A percentile compares a stretch with the other conserved stretches of the same genome.
Conservation (phyloP, 2,888 invertebrate genomes). For the Stenichneumon culpator region DNA sequence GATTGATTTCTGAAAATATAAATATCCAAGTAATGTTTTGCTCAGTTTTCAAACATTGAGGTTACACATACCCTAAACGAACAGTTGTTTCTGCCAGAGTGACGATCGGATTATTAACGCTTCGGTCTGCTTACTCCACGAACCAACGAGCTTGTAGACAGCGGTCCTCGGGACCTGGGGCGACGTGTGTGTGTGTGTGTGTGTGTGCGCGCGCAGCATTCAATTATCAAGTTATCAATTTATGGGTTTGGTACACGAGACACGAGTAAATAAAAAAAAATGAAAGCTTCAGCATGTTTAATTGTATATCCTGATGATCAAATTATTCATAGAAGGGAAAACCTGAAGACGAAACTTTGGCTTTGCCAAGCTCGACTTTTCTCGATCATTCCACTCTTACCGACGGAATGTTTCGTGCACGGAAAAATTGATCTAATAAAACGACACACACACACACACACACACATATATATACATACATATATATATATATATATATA, state of each 20-base stretch:
- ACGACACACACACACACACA: too few relatives aligned
- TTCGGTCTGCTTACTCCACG: not conserved
- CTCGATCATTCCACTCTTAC: not conserved
- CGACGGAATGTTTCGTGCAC: not conserved
- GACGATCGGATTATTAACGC: not conserved
- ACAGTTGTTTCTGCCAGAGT: not conserved
- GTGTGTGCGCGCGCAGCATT: conserved; percentile 1
- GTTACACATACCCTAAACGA: not conserved
- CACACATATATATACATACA: too few relatives aligned
- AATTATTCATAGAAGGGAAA: not conserved
- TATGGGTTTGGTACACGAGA: not conserved
- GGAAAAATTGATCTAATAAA: not conserved
- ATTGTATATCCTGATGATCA: not conserved
- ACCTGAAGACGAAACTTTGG: not conserved
- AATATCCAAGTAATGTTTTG: not conserved
- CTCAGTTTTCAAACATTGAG: not conserved
- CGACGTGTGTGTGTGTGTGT: not conserved
- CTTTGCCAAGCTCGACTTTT: not conserved
- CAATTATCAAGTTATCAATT: not conserved
- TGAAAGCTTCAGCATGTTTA: not conserved
- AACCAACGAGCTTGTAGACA: not conserved
- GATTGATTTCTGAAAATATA: not conserved
- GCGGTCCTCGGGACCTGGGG: not conserved
- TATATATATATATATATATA: too few relatives aligned
- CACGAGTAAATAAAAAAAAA: not conserved